These are phyloP conservation scores for Antedon bifida DNA, from an alignment of 35 echinoderm and acorn worm genomes.

Conservation along the genomic window DNA sequence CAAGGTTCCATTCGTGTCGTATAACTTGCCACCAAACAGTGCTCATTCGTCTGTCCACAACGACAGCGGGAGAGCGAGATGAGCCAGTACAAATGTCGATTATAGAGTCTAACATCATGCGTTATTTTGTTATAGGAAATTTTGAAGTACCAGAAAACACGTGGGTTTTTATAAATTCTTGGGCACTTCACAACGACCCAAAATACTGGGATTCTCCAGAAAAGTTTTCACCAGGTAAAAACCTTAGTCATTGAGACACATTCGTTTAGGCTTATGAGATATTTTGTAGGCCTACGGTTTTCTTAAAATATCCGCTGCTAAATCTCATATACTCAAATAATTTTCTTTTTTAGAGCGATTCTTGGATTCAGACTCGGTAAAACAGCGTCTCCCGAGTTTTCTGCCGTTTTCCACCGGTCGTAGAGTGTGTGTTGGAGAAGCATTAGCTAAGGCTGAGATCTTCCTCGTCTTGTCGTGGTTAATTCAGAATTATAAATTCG, in stretches of 20 bases:
- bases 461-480: conserved; percentile 54
- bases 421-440: conserved; percentile 52
- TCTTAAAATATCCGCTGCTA: too few species aligned
- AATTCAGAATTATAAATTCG: conserved; percentile 37
- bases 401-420: conserved; percentile 48
- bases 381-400: conserved; percentile 22
- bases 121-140: background rate
- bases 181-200: conserved; percentile 16
- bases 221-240: conserved; percentile 19
- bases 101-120: too few species aligned
- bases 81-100: too few species aligned
- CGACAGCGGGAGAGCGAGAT: too few species aligned
- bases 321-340: too few species aligned
- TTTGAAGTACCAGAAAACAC: conserved; percentile 23
- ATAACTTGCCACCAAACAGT: too few species aligned
- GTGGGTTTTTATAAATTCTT: conserved; percentile 12
- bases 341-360: conserved; percentile 40
- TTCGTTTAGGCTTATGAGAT: too few species aligned
- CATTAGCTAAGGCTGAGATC: conserved; percentile 55
- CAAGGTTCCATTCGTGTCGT: too few species aligned
- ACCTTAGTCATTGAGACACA: too few species aligned
- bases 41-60: too few species aligned
- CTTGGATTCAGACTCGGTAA: conserved; percentile 27
- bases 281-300: too few species aligned
- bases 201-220: conserved; percentile 24